A percentile compares a stretch with the other conserved stretches of the same genome.
phyloP scores from a whole-genome alignment of 2,113 vertebrate genomes.

The Nanorana parkeri region DNA sequence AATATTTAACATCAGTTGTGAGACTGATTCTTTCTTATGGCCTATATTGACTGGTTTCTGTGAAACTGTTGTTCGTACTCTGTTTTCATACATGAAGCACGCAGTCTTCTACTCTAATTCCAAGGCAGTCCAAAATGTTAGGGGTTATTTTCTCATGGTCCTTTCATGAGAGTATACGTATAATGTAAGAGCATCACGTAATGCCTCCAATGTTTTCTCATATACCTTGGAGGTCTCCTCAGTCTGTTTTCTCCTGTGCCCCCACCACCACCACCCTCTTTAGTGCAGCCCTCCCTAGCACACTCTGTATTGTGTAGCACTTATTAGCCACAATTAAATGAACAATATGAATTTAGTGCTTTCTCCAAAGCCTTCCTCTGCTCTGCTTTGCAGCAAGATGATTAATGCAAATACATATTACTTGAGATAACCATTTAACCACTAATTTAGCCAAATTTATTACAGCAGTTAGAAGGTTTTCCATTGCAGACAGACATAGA shows the following conservation, averaged over 20 bases:
- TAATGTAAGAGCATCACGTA: too few species aligned
- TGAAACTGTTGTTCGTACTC: too few species aligned
- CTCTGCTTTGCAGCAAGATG: conserved; percentile 94
- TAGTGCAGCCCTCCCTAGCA: conserved; percentile 73
- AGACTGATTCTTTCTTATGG: too few species aligned
- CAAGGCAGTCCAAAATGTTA: too few species aligned
- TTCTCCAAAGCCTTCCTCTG: conserved; percentile 86
- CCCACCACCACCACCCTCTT: conserved; percentile 35
- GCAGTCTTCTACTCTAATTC: too few species aligned
- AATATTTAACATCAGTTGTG: too few species aligned
- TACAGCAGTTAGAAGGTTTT: conserved; percentile 89
- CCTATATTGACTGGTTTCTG: too few species aligned
- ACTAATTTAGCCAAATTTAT: conserved; percentile 99
- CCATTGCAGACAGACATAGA: conserved; percentile 82
- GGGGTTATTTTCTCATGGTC: too few species aligned
- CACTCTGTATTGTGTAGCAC: conserved; percentile 86
- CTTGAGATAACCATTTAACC: conserved; percentile 99
- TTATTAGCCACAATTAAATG: conserved; percentile 96
- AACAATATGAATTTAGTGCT: conserved; percentile 92
- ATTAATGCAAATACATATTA: conserved; percentile 99
- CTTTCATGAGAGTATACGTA: too few species aligned
- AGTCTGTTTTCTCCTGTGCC: background rate
- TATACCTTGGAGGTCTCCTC: background rate
- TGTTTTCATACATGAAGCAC: too few species aligned
- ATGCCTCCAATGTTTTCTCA: too few species aligned